Conservation (phyloP, 2,888 invertebrate genomes). For the Serrognathus titanus region DNA sequence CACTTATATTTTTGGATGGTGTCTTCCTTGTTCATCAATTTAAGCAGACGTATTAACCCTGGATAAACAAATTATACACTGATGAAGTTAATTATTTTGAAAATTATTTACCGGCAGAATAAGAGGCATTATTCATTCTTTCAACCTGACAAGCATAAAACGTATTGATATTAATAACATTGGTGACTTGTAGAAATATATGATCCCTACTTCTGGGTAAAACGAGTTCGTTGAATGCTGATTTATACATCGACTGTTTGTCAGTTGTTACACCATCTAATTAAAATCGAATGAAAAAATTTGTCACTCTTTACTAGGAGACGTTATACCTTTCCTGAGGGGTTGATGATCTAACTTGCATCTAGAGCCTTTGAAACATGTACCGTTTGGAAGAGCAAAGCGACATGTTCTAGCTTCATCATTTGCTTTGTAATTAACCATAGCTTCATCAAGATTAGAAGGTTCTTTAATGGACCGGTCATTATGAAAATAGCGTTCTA, state of each 20-base stretch:
- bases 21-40: slow-evolving; percentile 2
- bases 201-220: slow-evolving; percentile 4
- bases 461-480: not conserved
- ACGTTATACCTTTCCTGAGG: slow-evolving; percentile 7
- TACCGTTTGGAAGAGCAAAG: not conserved
- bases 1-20: slow-evolving; percentile 1
- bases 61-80: not conserved
- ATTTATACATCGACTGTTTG: slow-evolving; percentile 5
- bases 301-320: too few relatives aligned
- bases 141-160: slow-evolving; percentile 7
- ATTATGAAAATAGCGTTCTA: slow-evolving; percentile 6
- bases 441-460: slow-evolving; percentile 9
- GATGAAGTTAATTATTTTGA: too few relatives aligned
- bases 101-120: too few relatives aligned
- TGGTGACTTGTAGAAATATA: slow-evolving; percentile 2
- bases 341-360: slow-evolving; percentile 10
- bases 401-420: slow-evolving; percentile 15
- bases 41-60: slow-evolving; percentile 1
- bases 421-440: slow-evolving; percentile 8
- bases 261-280: slow-evolving; percentile 13
- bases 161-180: slow-evolving; percentile 6
- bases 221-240: slow-evolving; percentile 2
- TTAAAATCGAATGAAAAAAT: not conserved
- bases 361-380: slow-evolving; percentile 10
- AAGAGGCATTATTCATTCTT: too few relatives aligned